Evolutionary conservation across 92 coral and sea anemone genomes (phyloP).

Genomic region (Metridium senile): DNA sequence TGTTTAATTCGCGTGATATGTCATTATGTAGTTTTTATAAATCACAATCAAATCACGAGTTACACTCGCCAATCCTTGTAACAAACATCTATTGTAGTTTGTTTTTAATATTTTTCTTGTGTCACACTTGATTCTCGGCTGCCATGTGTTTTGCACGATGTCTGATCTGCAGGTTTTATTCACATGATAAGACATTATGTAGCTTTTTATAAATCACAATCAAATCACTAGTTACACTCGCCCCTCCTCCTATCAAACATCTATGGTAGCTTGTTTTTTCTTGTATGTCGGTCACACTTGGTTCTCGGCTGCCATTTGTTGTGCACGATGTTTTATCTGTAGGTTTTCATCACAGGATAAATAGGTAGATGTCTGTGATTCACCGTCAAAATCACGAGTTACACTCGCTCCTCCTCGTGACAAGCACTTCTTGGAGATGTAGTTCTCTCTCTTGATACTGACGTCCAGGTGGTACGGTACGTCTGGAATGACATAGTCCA

Average conservation of each 20-base stretch:
- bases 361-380: slow-evolving; percentile 59
- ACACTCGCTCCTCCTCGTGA: slow-evolving; percentile 75
- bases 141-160: slow-evolving; percentile 13
- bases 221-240: background rate
- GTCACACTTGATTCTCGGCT: background rate
- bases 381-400: slow-evolving; percentile 47
- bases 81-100: no score
- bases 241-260: background rate
- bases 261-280: no score
- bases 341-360: slow-evolving; percentile 71
- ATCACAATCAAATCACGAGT: background rate
- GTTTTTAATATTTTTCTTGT: no score
- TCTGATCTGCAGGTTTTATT: slow-evolving; percentile 42
- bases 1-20: slow-evolving; percentile 30
- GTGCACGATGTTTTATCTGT: slow-evolving; percentile 23
- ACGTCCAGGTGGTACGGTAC: slow-evolving; percentile 86
- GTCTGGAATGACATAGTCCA: slow-evolving; percentile 95
- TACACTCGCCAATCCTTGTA: background rate
- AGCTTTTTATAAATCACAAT: background rate
- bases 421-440: slow-evolving; percentile 81
- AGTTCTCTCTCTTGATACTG: slow-evolving; percentile 87
- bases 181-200: background rate
- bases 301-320: background rate
- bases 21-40: background rate
- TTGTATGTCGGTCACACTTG: no score